Conservation (phyloP, 2,888 invertebrate species). For the Thumatha senex region DNA sequence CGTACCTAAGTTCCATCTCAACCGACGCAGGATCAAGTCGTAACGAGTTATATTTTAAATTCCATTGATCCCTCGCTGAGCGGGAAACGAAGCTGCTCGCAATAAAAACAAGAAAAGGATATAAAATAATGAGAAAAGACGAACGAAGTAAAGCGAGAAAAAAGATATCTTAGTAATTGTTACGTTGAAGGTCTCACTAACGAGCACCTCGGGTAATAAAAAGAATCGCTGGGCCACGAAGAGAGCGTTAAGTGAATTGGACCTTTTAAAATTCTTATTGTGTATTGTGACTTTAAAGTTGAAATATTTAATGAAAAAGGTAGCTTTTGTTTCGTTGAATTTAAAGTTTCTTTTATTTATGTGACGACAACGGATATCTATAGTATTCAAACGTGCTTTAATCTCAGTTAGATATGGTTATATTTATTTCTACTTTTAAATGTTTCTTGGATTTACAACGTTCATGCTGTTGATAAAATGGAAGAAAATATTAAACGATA, state of each 20-base stretch:
- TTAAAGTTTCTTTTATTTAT: conserved; percentile 1
- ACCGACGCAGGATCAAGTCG: conserved; percentile 6
- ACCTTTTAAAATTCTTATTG: conserved; percentile 14
- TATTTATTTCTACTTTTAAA: background rate
- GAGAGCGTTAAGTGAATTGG: conserved; percentile 24
- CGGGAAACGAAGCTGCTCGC: conserved; percentile 24
- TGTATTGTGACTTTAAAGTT: conserved; percentile 15
- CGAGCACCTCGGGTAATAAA: conserved; percentile 49
- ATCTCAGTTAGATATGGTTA: background rate
- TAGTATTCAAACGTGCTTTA: background rate
- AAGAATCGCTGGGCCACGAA: conserved; percentile 32
- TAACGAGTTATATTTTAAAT: conserved; percentile 18
- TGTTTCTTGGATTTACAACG: too few relatives aligned
- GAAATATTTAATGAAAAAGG: conserved; percentile 12
- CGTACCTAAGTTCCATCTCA: conserved; percentile 12
- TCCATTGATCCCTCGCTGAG: conserved; percentile 35
- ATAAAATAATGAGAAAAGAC: conserved; percentile 40
- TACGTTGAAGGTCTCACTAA: conserved; percentile 61
- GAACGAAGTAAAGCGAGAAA: conserved; percentile 34
- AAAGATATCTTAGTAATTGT: conserved; percentile 63
- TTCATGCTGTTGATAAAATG: too few relatives aligned
- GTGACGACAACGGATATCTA: background rate
- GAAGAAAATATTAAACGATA: too few relatives aligned
- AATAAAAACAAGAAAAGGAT: conserved; percentile 39
- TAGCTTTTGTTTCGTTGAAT: conserved; percentile 7